These are phyloP conservation scores for Leptothorax acervorum DNA, from an alignment of 2,888 invertebrate genomes.

Conservation along the genomic window DNA sequence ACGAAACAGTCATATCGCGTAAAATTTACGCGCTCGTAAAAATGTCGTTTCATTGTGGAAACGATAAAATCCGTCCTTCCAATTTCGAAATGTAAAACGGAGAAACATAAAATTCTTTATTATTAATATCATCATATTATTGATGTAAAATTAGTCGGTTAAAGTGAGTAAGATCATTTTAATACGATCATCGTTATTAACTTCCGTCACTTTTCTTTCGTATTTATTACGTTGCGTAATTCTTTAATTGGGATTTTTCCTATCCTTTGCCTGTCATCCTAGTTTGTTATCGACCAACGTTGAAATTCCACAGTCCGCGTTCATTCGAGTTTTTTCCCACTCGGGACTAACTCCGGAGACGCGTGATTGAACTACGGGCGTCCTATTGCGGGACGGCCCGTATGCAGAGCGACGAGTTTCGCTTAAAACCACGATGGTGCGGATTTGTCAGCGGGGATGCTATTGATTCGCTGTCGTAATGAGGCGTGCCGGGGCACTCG, in stretches of 20 bases:
- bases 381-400: slow-evolving; percentile 18
- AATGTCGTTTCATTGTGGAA: background rate
- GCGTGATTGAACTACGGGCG: background rate
- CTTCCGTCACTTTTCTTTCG: background rate
- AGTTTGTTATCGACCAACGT: background rate
- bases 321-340: background rate
- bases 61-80: background rate
- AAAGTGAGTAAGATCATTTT: background rate
- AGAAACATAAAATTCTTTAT: background rate
- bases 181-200: background rate
- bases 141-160: background rate
- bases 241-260: background rate
- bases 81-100: background rate
- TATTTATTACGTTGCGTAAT: background rate
- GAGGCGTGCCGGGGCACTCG: slow-evolving; percentile 72
- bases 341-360: background rate
- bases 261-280: background rate
- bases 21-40: slow-evolving; percentile 7
- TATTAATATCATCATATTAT: background rate
- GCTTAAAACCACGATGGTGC: slow-evolving; percentile 40
- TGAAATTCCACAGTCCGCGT: background rate
- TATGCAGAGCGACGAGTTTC: slow-evolving; percentile 22
- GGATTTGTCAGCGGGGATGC: slow-evolving; percentile 78
- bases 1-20: background rate
- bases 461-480: slow-evolving; percentile 79